A percentile compares a stretch with the other conserved stretches of the same genome.
phyloP scores from a whole-genome alignment of 2,113 vertebrate genomes.

The Deroptyus accipitrinus region DNA sequence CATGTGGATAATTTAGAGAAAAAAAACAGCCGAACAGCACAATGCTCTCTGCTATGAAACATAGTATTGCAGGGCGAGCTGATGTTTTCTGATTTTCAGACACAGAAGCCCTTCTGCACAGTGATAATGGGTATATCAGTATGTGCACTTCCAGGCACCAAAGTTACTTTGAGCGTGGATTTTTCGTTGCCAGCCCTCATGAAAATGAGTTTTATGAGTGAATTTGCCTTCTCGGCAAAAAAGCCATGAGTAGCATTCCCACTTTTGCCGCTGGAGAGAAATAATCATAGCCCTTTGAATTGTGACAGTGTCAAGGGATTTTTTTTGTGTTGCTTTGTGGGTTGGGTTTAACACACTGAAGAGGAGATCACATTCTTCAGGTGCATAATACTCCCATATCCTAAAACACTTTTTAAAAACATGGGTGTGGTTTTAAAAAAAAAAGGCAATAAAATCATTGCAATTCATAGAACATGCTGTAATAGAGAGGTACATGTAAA shows the following conservation, averaged over 20 bases:
- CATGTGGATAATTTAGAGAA: not conserved
- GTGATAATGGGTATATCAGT: not conserved
- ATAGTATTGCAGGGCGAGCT: not conserved
- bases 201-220: slow-evolving; percentile 13
- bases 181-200: not conserved
- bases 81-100: not conserved
- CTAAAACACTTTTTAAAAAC: slow-evolving; percentile 63
- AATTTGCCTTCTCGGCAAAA: slow-evolving; percentile 26
- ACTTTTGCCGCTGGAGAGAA: slow-evolving; percentile 31
- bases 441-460: slow-evolving; percentile 74
- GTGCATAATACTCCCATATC: slow-evolving; percentile 44
- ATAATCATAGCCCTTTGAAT: slow-evolving; percentile 21
- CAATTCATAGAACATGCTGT: slow-evolving; percentile 77
- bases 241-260: slow-evolving; percentile 29
- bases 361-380: slow-evolving; percentile 60
- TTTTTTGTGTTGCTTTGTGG: slow-evolving; percentile 19
- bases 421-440: not conserved
- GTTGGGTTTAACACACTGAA: slow-evolving; percentile 38
- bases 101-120: not conserved
- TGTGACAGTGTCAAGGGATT: not conserved
- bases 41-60: not conserved
- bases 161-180: slow-evolving; percentile 7
- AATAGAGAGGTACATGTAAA: slow-evolving; percentile 88
- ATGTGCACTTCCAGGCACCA: not conserved
- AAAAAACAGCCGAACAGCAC: not conserved